phyloP scores from a whole-genome alignment of 2,797 vertebrate genomes.

The Lepus townsendii region DNA sequence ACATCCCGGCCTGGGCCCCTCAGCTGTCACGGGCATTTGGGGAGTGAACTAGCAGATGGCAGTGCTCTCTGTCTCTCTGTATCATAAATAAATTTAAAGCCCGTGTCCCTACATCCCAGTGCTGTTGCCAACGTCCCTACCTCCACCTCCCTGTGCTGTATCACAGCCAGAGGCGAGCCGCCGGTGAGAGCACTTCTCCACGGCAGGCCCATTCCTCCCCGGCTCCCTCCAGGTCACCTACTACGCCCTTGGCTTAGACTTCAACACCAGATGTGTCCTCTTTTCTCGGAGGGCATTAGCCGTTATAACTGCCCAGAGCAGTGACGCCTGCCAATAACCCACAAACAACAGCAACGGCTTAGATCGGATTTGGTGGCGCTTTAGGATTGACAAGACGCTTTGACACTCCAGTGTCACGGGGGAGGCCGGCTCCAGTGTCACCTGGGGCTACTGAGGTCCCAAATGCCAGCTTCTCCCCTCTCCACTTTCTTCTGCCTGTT shows the following conservation, averaged over 20 bases:
- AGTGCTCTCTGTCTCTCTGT: no score
- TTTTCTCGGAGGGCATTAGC: neutral
- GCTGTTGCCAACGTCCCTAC: neutral
- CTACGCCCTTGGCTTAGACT: neutral
- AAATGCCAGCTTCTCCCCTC: neutral
- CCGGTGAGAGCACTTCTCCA: neutral
- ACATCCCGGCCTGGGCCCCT: no score
- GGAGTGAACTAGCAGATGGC: no score
- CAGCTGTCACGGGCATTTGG: no score
- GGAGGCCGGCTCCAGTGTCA: neutral
- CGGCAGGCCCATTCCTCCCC: no score
- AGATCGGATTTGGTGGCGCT: neutral
- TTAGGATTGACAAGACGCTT: neutral
- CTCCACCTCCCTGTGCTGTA: no score
- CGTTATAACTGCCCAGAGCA: neutral
- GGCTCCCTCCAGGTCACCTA: neutral
- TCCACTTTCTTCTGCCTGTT: neutral
- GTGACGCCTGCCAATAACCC: neutral
- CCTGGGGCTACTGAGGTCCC: neutral
- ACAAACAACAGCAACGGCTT: neutral
- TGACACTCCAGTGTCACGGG: neutral
- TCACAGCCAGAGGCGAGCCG: rapidly evolving
- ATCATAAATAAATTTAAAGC: no score
- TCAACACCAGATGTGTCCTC: neutral
- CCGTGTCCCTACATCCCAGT: no score